Conservation (phyloP, 2,888 invertebrate species). For the Eulithis prunata region DNA sequence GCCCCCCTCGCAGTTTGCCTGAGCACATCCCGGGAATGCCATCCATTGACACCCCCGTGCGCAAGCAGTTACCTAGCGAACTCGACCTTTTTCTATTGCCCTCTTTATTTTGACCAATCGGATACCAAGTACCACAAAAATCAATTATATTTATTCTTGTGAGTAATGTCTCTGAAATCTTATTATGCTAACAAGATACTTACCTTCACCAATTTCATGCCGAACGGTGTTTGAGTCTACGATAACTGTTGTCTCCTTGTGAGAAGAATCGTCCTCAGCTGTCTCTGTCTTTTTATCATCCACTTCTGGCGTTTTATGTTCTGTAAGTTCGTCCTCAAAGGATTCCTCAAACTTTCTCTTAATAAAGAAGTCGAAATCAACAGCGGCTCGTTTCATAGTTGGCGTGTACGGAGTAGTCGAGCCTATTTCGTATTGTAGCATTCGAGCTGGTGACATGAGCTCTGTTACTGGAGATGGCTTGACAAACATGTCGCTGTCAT, state of each 20-base stretch:
- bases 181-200: constrained; percentile 48
- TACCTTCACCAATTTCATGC: constrained; percentile 78
- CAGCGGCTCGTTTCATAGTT: constrained; percentile 75
- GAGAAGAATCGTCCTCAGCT: constrained; percentile 24
- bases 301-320: constrained; percentile 33
- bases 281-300: constrained; percentile 25
- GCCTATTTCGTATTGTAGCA: constrained; percentile 73
- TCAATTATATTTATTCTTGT: no score
- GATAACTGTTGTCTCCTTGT: constrained; percentile 68
- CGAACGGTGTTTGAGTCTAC: constrained; percentile 70
- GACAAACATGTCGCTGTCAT: constrained; percentile 65
- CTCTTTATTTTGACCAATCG: no score
- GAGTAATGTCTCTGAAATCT: no score
- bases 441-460: constrained; percentile 76
- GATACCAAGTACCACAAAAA: no score
- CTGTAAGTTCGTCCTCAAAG: constrained; percentile 55
- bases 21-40: no score
- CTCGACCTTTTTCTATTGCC: no score
- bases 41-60: no score
- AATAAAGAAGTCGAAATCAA: constrained; percentile 75
- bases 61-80: no score
- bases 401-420: constrained; percentile 65
- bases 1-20: no score
- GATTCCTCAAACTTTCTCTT: constrained; percentile 70
- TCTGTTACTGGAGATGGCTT: constrained; percentile 72